phyloP scores from a whole-genome alignment of 2,888 invertebrate species.

The Cataglyphis altisquamis region DNA sequence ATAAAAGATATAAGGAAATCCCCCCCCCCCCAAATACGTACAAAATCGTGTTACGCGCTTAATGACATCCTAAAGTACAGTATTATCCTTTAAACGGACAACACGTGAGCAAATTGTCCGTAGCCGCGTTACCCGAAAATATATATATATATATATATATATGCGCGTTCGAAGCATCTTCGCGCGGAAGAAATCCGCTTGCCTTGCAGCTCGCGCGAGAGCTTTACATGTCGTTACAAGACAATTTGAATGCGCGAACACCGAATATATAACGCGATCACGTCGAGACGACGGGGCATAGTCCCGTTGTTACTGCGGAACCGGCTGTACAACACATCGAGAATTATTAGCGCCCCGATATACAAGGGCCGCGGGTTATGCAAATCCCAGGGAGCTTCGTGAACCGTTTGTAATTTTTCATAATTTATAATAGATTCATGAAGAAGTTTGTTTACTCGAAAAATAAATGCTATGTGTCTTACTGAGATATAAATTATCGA shows the following conservation, averaged over 20 bases:
- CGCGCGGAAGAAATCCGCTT: conserved; percentile 31
- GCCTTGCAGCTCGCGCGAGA: conserved; percentile 22
- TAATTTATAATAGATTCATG: neutral
- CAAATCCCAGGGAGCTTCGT: conserved; percentile 12
- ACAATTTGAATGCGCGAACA: conserved; percentile 59
- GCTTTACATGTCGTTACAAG: conserved; percentile 53
- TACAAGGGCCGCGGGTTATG: conserved; percentile 53
- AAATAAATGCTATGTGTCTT: neutral
- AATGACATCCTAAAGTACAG: conserved; percentile 8
- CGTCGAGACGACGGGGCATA: conserved; percentile 12
- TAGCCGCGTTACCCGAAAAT: conserved; percentile 38
- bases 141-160: conserved; percentile 4
- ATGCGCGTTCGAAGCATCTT: neutral
- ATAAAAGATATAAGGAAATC: neutral
- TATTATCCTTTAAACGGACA: conserved; percentile 37
- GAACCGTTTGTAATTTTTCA: neutral
- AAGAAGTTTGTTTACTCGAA: neutral
- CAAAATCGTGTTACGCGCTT: neutral
- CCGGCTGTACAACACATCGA: conserved; percentile 57
- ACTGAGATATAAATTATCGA: neutral
- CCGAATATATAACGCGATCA: conserved; percentile 47
- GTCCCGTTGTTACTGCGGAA: conserved; percentile 59
- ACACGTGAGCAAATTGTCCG: conserved; percentile 32
- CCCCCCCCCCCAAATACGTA: neutral
- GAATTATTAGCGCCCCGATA: conserved; percentile 64